phyloP scores from a whole-genome alignment of 2,113 vertebrate genomes.

The Ahaetulla prasina region DNA sequence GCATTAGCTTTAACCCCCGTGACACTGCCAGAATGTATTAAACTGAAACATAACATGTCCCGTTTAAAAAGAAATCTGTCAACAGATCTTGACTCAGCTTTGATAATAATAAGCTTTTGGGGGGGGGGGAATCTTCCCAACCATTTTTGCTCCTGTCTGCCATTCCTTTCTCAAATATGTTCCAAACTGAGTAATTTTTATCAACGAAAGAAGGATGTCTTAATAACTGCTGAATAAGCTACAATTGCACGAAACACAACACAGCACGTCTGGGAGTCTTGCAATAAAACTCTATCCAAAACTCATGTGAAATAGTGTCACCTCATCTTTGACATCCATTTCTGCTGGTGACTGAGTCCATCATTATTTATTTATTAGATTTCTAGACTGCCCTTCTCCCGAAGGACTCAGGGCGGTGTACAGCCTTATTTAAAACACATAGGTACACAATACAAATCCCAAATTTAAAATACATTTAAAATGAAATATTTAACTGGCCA shows the following conservation, averaged over 20 bases:
- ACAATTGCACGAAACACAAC: not conserved
- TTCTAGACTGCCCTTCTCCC: too few species aligned
- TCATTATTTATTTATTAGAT: too few species aligned
- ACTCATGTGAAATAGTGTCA: not conserved
- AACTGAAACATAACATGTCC: conserved; percentile 51
- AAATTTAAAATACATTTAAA: too few species aligned
- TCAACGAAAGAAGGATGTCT: conserved; percentile 33
- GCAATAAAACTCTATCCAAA: not conserved
- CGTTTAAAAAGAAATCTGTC: conserved; percentile 55
- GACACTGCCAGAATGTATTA: conserved; percentile 63
- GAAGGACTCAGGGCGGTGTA: too few species aligned
- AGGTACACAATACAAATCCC: too few species aligned
- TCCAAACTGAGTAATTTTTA: conserved; percentile 10
- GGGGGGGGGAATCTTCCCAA: conserved; percentile 26
- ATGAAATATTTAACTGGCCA: too few species aligned
- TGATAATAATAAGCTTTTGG: conserved; percentile 46
- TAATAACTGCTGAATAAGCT: conserved; percentile 8
- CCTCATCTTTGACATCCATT: not conserved
- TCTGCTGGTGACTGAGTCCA: not conserved
- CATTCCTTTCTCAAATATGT: not conserved
- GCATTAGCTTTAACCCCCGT: conserved; percentile 63
- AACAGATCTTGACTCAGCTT: conserved; percentile 41
- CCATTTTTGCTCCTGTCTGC: conserved; percentile 26
- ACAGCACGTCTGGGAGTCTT: not conserved
- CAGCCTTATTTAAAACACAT: too few species aligned